Percentiles rank a stretch among this genome's conserved stretches.
Conservation (phyloP, 1,140 invertebrate genomes). For the Nasonia longicornis region DNA sequence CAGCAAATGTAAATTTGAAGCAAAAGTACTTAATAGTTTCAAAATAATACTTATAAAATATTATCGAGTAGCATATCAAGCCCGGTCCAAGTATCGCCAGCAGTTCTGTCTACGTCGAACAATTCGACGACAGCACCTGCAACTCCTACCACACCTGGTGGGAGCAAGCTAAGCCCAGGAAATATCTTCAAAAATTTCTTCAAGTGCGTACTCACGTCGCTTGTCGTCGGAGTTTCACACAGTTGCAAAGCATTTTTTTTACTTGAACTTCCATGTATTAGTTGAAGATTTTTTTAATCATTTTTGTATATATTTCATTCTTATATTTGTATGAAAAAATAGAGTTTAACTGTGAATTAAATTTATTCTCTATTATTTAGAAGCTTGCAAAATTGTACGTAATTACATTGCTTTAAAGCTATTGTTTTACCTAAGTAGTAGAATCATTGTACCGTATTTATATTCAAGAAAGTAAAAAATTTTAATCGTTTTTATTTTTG, state of each 20-base stretch:
- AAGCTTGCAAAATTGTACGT: too few species aligned
- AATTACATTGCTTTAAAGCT: too few species aligned
- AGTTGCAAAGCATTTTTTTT: constrained; percentile 37
- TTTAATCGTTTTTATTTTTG: neutral
- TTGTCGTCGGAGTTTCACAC: constrained; percentile 4
- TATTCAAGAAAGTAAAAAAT: neutral
- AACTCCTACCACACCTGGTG: constrained; percentile 72
- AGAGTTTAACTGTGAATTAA: too few species aligned
- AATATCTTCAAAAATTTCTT: constrained; percentile 96
- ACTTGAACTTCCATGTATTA: neutral
- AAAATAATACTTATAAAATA: constrained; percentile 55
- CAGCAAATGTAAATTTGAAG: too few species aligned
- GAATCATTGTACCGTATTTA: too few species aligned
- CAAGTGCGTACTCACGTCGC: constrained; percentile 76
- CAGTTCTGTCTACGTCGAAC: constrained; percentile 63
- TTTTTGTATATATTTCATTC: neutral
- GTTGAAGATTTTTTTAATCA: neutral
- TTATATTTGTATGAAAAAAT: neutral
- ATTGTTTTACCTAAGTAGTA: too few species aligned
- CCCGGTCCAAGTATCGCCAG: constrained; percentile 61
- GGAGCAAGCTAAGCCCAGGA: constrained; percentile 83
- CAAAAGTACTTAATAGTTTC: too few species aligned
- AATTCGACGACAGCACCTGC: constrained; percentile 71
- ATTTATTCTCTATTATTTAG: too few species aligned
- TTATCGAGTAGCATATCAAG: constrained; percentile 62